These are phyloP conservation scores for Conopomorpha cramerella DNA, from an alignment of 1,140 invertebrate genomes.

Conservation along the genomic window DNA sequence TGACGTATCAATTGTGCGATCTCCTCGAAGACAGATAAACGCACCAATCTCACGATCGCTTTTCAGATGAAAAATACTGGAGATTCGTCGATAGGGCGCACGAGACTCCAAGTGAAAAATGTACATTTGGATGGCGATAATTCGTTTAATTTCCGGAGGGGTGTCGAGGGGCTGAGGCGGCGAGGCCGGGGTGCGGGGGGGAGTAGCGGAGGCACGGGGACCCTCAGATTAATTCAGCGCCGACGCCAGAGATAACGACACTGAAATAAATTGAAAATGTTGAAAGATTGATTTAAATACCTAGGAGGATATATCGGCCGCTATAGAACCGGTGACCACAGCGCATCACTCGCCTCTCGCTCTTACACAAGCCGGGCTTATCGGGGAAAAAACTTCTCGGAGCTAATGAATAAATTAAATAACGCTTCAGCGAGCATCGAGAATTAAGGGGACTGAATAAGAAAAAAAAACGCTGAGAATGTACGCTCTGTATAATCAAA, in stretches of 20 bases:
- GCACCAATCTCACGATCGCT: constrained; percentile 38
- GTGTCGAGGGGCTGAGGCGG: constrained; percentile 8
- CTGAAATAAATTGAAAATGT: constrained; percentile 61
- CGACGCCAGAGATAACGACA: constrained; percentile 54
- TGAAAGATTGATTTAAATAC: constrained; percentile 58
- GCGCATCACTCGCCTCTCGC: constrained; percentile 18
- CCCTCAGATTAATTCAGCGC: constrained; percentile 56
- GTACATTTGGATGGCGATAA: constrained; percentile 59
- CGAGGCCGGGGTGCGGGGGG: constrained; percentile 17
- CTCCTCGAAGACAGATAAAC: constrained; percentile 50
- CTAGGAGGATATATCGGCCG: constrained; percentile 41
- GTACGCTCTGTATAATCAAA: too few species aligned
- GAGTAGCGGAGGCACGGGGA: too few species aligned
- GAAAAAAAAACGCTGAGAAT: too few species aligned
- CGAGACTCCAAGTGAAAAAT: constrained; percentile 56
- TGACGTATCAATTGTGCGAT: constrained; percentile 55
- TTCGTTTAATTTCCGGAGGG: constrained; percentile 60
- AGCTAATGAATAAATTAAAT: constrained; percentile 31
- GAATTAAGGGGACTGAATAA: not conserved
- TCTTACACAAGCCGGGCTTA: constrained; percentile 11
- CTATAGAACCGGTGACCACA: constrained; percentile 27
- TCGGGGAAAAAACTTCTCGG: constrained; percentile 17
- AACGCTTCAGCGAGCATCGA: constrained; percentile 6
- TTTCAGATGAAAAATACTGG: constrained; percentile 42
- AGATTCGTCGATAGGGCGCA: constrained; percentile 50